A percentile compares a stretch with the other conserved stretches of the same genome.
phyloP scores from a whole-genome alignment of 2,113 vertebrate species.

The Phyllostomus hastatus region DNA sequence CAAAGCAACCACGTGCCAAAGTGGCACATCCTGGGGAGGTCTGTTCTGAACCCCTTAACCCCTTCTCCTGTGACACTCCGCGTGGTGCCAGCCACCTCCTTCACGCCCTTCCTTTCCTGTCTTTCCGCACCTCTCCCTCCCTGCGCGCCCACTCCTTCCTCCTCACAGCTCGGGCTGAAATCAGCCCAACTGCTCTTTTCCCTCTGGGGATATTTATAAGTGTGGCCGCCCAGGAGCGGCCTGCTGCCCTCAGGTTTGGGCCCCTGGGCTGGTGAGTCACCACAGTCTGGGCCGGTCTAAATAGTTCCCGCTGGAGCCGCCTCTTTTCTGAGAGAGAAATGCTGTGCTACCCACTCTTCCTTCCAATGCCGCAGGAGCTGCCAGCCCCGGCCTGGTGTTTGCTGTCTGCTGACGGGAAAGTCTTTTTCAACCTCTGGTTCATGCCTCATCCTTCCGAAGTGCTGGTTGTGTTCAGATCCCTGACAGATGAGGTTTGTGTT shows the following conservation, averaged over 20 bases:
- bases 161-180: constrained; percentile 1
- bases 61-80: too few species aligned
- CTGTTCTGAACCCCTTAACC: background rate
- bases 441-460: constrained; percentile 80
- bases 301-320: fast-evolving
- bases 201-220: constrained; percentile 29
- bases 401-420: constrained; percentile 78
- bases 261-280: background rate
- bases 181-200: background rate
- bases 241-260: background rate
- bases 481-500: constrained; percentile 80
- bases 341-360: background rate
- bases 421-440: constrained; percentile 83
- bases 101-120: background rate
- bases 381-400: constrained; percentile 49
- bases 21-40: background rate
- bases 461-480: constrained; percentile 81
- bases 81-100: background rate
- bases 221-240: background rate
- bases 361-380: constrained; percentile 69
- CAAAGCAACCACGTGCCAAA: background rate
- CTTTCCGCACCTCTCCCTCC: background rate
- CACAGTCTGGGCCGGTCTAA: background rate
- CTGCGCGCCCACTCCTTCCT: background rate
- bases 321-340: background rate